Percentiles rank a stretch among this genome's conserved stretches.
phyloP scores from a whole-genome alignment of 2,113 vertebrate species.

The Muntiacus reevesi region DNA sequence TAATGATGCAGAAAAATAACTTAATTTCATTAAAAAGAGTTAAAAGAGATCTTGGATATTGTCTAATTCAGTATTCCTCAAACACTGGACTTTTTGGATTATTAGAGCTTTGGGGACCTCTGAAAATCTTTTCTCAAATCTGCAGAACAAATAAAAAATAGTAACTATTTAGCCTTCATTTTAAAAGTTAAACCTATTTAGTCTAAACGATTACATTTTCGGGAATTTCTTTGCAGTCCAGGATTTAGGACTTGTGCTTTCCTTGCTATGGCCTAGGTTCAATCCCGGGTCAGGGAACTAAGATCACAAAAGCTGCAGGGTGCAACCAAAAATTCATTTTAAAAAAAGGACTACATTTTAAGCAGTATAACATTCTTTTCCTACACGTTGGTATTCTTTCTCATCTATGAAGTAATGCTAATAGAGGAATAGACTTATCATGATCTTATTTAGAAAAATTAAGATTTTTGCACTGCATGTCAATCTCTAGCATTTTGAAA shows the following conservation, averaged over 20 bases:
- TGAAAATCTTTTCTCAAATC: neutral
- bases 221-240: neutral
- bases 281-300: neutral
- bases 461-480: neutral
- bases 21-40: neutral
- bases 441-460: conserved; percentile 8
- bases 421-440: neutral
- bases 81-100: neutral
- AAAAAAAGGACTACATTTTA: neutral
- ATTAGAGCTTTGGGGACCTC: neutral
- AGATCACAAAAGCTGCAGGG: neutral
- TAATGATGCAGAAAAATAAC: neutral
- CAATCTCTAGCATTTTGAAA: conserved; percentile 17
- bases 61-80: neutral
- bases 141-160: neutral
- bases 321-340: neutral
- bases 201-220: conserved; percentile 8
- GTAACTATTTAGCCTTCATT: neutral
- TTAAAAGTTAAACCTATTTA: neutral
- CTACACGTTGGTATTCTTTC: neutral
- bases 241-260: neutral
- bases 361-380: neutral
- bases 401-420: neutral
- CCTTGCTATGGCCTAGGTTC: neutral
- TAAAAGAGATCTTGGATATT: neutral